Percentiles rank a stretch among this genome's conserved stretches.
Evolutionary conservation across 2,113 vertebrate species (phyloP).

Genomic region (Leiothrix lutea): DNA sequence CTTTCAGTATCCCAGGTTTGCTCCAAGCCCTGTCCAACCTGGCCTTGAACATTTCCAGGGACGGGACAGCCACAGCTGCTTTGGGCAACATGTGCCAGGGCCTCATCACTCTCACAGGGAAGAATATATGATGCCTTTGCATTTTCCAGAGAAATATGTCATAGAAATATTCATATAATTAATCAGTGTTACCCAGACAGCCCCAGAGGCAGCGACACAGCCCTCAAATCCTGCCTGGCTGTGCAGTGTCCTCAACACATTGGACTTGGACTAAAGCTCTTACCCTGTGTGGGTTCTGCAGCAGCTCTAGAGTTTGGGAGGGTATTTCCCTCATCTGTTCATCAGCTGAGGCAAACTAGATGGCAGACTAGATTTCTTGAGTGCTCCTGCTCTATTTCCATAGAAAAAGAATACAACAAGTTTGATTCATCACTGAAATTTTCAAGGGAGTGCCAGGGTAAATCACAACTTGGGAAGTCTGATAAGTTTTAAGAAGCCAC

Average conservation of each 20-base stretch:
- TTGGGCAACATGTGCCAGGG: neutral
- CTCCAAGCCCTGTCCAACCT: neutral
- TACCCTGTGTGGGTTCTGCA: neutral
- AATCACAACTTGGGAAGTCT: neutral
- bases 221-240: neutral
- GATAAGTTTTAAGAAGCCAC: neutral
- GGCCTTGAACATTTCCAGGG: neutral
- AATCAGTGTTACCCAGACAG: neutral
- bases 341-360: neutral
- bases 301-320: neutral
- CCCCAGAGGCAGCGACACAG: neutral
- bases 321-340: neutral
- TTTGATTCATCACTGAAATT: neutral
- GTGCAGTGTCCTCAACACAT: neutral
- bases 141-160: neutral
- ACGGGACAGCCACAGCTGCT: neutral
- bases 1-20: neutral
- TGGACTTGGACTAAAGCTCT: fast-evolving
- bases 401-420: neutral
- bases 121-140: neutral
- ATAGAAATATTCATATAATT: neutral
- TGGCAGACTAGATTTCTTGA: neutral
- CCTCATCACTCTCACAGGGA: fast-evolving
- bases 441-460: neutral
- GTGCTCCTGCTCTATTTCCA: neutral